Percentiles rank a stretch among this genome's conserved stretches.
Evolutionary conservation across 2,888 invertebrate species (phyloP).

Genomic region (Epistrophe eligans): DNA sequence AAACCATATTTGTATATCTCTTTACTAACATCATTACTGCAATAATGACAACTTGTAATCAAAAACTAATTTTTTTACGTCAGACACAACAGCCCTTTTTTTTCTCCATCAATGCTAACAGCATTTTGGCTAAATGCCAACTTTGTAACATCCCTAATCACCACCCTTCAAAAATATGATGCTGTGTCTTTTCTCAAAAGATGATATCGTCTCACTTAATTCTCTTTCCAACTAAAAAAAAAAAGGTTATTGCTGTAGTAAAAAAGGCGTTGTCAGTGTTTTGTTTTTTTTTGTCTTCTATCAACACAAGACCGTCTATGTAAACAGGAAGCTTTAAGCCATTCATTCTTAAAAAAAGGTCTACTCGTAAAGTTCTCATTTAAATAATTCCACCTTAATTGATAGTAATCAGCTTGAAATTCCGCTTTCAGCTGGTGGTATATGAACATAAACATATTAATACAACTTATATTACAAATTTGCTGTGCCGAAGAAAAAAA

Average conservation of each 20-base stretch:
- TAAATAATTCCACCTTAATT: constrained; percentile 49
- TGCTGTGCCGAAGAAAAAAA: neutral
- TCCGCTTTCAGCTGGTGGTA: constrained; percentile 11
- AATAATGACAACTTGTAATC: constrained; percentile 18
- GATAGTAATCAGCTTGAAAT: constrained; percentile 42
- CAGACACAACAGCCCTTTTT: constrained; percentile 4
- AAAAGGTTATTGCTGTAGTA: neutral
- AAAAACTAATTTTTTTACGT: neutral
- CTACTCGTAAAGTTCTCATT: constrained; percentile 30
- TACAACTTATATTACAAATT: neutral
- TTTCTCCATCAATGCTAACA: neutral
- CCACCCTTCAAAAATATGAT: constrained; percentile 32
- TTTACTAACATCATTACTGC: neutral
- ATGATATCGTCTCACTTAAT: constrained; percentile 11
- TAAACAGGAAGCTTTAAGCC: constrained; percentile 41
- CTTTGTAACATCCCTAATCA: constrained; percentile 25
- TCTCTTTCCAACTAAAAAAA: neutral
- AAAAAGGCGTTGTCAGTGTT: constrained; percentile 26
- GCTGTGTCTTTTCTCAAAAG: neutral
- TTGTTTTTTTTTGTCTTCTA: neutral
- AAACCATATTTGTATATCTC: neutral
- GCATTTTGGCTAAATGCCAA: constrained; percentile 19
- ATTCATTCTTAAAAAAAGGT: constrained; percentile 33
- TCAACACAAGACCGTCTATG: neutral
- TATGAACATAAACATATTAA: constrained; percentile 9